Conservation (phyloP, 2,113 vertebrate species). For the Rhombomys opimus region DNA sequence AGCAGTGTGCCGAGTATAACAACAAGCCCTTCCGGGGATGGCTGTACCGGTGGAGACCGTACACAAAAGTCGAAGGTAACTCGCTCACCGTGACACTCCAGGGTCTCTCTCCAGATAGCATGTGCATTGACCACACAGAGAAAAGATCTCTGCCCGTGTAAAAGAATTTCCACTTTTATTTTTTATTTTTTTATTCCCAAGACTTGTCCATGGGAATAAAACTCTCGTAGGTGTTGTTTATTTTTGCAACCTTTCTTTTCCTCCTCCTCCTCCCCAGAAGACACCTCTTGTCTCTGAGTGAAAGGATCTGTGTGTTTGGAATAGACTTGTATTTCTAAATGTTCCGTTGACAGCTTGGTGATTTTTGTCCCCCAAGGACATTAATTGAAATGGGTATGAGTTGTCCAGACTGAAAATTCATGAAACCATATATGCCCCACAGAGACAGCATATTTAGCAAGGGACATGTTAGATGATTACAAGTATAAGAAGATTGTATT, state of each 20-base stretch:
- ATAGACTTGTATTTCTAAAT: conserved; percentile 82
- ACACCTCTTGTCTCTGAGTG: conserved; percentile 61
- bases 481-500: neutral
- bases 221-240: conserved; percentile 60
- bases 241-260: conserved; percentile 12
- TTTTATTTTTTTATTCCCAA: neutral
- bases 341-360: conserved; percentile 83
- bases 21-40: conserved; percentile 98
- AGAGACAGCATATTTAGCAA: conserved; percentile 22
- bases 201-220: neutral
- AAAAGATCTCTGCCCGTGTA: neutral
- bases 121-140: neutral
- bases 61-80: conserved; percentile 98
- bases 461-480: neutral
- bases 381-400: conserved; percentile 62
- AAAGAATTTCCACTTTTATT: conserved; percentile 45
- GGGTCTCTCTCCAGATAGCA: neutral
- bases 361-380: conserved; percentile 75
- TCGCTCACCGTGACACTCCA: neutral
- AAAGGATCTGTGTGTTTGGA: conserved; percentile 81
- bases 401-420: conserved; percentile 53
- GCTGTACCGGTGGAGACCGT: conserved; percentile 99
- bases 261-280: neutral
- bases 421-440: conserved; percentile 49
- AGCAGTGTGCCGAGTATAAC: conserved; percentile 98